Percentiles rank a stretch among this genome's conserved stretches.
phyloP scores from a whole-genome alignment of 2,797 vertebrate species.

The Paedocypris micromegethes region DNA sequence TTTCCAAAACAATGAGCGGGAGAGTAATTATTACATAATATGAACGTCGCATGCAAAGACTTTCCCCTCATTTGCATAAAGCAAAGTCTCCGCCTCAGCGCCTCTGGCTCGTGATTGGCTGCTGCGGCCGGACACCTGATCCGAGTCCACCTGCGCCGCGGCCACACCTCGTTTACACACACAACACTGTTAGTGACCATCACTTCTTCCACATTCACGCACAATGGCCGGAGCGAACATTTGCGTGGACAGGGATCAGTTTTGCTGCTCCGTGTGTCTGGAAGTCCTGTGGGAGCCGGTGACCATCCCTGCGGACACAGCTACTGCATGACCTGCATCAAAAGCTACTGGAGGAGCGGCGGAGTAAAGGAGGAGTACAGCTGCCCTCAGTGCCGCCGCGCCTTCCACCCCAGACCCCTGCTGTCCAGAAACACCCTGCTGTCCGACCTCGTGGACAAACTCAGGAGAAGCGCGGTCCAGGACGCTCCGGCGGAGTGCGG shows the following conservation, averaged over 20 bases:
- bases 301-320: conserved; percentile 70
- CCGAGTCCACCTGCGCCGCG: conserved; percentile 32
- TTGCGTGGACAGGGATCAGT: conserved; percentile 68
- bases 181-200: conserved; percentile 37
- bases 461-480: conserved; percentile 38
- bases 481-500: conserved; percentile 59
- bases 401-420: conserved; percentile 60
- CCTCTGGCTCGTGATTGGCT: conserved; percentile 52
- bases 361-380: conserved; percentile 60
- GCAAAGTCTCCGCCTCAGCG: conserved; percentile 4
- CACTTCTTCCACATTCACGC: background rate
- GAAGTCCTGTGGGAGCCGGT: conserved; percentile 66
- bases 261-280: conserved; percentile 66
- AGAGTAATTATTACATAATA: background rate
- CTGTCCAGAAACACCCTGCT: conserved; percentile 67
- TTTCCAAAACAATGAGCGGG: too few relatives aligned
- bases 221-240: conserved; percentile 56
- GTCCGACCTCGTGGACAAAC: conserved; percentile 61
- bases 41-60: conserved; percentile 13
- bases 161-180: conserved; percentile 37
- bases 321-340: conserved; percentile 68
- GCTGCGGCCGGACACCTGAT: conserved; percentile 53
- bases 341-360: conserved; percentile 65
- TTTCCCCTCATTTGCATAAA: background rate
- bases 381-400: conserved; percentile 69